phyloP scores from a whole-genome alignment of 1,140 invertebrate genomes.

The Vanessa atalanta region DNA sequence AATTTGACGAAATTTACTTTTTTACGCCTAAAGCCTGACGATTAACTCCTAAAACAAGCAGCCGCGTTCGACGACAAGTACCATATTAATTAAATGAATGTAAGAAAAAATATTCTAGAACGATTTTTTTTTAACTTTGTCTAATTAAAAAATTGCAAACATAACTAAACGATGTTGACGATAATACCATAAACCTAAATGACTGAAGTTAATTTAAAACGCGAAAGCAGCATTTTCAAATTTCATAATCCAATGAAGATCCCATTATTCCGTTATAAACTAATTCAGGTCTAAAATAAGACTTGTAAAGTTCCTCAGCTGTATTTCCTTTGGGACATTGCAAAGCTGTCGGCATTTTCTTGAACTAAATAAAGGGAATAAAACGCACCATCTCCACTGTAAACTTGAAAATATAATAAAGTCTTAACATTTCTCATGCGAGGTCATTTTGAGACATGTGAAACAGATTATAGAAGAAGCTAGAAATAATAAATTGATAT shows the following conservation, averaged over 20 bases:
- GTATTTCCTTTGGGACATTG: constrained; percentile 50
- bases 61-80: no score
- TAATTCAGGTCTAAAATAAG: constrained; percentile 51
- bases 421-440: constrained; percentile 23
- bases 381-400: constrained; percentile 41
- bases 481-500: not conserved
- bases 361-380: constrained; percentile 49
- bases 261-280: constrained; percentile 46
- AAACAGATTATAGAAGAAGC: not conserved
- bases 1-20: no score
- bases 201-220: no score
- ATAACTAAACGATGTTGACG: no score
- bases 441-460: constrained; percentile 20
- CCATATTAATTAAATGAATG: no score
- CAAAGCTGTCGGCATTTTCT: constrained; percentile 50
- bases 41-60: no score
- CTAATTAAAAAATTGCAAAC: no score
- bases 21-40: no score
- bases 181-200: no score
- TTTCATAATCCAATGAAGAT: constrained; percentile 40
- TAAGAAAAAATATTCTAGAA: no score
- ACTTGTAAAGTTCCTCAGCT: constrained; percentile 44
- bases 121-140: no score
- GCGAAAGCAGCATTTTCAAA: constrained; percentile 2
- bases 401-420: constrained; percentile 52